Base-by-base conservation (phyloP, 1,140 invertebrate genomes). In the Lerema accius region DNA sequence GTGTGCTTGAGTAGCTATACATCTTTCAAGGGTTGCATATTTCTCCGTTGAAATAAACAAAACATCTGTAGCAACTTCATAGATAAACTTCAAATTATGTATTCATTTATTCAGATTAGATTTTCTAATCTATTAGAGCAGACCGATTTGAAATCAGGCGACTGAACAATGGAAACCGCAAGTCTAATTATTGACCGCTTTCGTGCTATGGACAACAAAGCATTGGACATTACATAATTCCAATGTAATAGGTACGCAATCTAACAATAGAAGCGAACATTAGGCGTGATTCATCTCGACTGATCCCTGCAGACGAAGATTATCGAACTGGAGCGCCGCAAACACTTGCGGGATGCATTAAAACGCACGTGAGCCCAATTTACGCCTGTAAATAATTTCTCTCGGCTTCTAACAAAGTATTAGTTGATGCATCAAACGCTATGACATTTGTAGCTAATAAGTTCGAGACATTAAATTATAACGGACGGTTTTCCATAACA, bases 301-400 rank as follows among this genome's bases (percentile, higher is more conserved):
- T 82, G 83, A 90, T 90, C 84, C 82, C 79, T 80, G 76, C 83
- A 65, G 69, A 73, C 77, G 73, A 86, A 87, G 87, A 90, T 88
- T 88, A 90, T 88, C 84, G 78, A 90, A 90, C 80, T 88, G 75
- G 87, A 88, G 73, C 87, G 80, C 85, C 87, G 80, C 85, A 84
- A 85, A 84, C 78, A 85, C 80, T 87, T 78, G 76, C 83, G 68
- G 76, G 76, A 80, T 84, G 82, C 87, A 90, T 90, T 90, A 90
- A 90, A 86, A 87, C 76, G 77, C 85, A 90, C 82, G 87, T 85
- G 85, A 88, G 81, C 67, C 83, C 88, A 90, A 90, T 90, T 90
- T 88, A 84, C 87, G 74, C 81, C 65, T 73, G 71, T 74, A 78
- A 82, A 89, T 87, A 83, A 82, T 80, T 70, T 60, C 37, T 56